Conservation (phyloP, 2,888 invertebrate genomes). For the Scaptomyza reducta region DNA sequence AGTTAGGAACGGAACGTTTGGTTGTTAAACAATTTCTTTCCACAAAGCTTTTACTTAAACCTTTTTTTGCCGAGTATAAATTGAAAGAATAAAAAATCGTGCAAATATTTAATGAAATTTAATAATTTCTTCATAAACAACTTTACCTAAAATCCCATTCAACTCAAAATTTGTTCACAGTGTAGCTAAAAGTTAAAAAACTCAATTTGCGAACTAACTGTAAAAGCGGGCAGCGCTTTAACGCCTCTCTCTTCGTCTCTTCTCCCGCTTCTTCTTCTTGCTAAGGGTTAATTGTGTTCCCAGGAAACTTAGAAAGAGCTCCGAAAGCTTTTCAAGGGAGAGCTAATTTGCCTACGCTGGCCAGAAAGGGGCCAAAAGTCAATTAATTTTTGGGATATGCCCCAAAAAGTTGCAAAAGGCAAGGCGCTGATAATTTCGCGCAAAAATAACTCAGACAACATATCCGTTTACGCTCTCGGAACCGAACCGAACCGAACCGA, state of each 20-base stretch:
- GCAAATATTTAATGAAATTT: too few relatives aligned
- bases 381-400: constrained; percentile 70
- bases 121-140: not conserved
- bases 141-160: not conserved
- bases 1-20: too few relatives aligned
- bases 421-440: constrained; percentile 61
- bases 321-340: too few relatives aligned
- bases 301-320: constrained; percentile 56
- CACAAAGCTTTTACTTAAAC: too few relatives aligned
- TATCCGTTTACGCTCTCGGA: constrained; percentile 55
- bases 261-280: not conserved
- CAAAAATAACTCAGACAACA: constrained; percentile 71
- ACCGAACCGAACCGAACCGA: not conserved
- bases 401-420: constrained; percentile 29
- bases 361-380: constrained; percentile 53
- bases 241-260: constrained; percentile 40
- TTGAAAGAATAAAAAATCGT: too few relatives aligned
- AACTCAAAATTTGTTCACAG: not conserved
- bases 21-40: too few relatives aligned
- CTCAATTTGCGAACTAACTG: constrained; percentile 72
- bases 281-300: constrained; percentile 71
- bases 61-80: too few relatives aligned
- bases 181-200: constrained; percentile 37
- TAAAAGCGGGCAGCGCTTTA: constrained; percentile 59
- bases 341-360: constrained; percentile 76